Evolutionary conservation across 1,140 invertebrate species (phyloP).

Genomic region (Chrysopa pallens): DNA sequence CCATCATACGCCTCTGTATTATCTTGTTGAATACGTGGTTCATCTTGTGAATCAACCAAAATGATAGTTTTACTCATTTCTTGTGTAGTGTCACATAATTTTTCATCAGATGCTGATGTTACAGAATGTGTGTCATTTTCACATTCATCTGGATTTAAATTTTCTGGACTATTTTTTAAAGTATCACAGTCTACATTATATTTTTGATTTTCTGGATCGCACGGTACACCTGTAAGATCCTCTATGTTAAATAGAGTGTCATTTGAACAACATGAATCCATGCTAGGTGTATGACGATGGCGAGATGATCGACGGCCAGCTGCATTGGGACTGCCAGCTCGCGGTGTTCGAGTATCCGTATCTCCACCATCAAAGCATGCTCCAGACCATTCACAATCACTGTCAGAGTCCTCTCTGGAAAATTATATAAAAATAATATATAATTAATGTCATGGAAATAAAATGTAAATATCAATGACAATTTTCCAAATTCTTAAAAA

Average conservation of each 20-base stretch:
- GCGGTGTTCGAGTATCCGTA: slow-evolving; percentile 9
- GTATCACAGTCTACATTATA: too few species aligned
- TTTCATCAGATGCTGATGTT: too few species aligned
- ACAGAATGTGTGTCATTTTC: too few species aligned
- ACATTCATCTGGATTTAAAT: too few species aligned
- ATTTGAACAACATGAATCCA: slow-evolving; percentile 39
- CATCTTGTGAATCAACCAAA: too few species aligned
- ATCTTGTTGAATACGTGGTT: neutral
- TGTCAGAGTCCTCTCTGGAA: neutral
- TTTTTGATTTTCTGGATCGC: slow-evolving; percentile 3
- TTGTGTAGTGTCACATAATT: too few species aligned
- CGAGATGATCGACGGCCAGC: slow-evolving; percentile 4
- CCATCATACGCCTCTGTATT: neutral
- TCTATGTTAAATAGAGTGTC: slow-evolving; percentile 39
- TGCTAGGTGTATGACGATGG: slow-evolving; percentile 34
- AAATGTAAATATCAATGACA: too few species aligned
- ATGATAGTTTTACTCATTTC: too few species aligned
- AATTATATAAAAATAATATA: neutral
- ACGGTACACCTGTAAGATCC: slow-evolving; percentile 17
- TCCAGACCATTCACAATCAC: slow-evolving; percentile 2
- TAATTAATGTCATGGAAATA: too few species aligned
- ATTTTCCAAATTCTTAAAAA: too few species aligned
- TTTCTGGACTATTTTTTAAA: too few species aligned
- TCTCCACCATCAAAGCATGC: neutral
- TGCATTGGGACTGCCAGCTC: slow-evolving; percentile 12